Percentiles rank a stretch among this genome's conserved stretches.
These are phyloP conservation scores for Caenorhabditis sp. DNA, from an alignment of 2,888 invertebrate species.

Conservation along the genomic window DNA sequence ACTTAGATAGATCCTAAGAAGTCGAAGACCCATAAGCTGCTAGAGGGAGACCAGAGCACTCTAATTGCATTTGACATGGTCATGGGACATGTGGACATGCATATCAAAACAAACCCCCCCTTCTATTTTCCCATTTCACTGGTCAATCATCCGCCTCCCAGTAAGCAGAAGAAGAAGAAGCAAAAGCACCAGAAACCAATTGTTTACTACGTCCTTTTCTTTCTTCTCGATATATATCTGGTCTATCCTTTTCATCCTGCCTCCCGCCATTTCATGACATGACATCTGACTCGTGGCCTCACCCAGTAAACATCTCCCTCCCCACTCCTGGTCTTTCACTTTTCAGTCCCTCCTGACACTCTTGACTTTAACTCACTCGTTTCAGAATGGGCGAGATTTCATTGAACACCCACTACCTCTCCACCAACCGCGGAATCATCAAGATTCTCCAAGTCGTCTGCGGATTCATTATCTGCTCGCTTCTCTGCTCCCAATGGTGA, in stretches of 20 bases:
- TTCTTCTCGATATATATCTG: slow-evolving; percentile 31
- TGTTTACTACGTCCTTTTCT: slow-evolving; percentile 40
- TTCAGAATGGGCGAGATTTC: slow-evolving; percentile 67
- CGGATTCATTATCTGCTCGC: slow-evolving; percentile 76
- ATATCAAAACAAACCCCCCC: slow-evolving; percentile 31
- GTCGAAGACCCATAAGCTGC: too few species aligned
- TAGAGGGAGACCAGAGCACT: too few species aligned
- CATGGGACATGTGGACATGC: too few species aligned
- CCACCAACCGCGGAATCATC: slow-evolving; percentile 71
- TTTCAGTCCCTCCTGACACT: neutral
- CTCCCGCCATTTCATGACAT: slow-evolving; percentile 2
- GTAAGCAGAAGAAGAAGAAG: neutral
- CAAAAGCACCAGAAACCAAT: slow-evolving; percentile 39
- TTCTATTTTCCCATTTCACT: too few species aligned
- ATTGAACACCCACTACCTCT: slow-evolving; percentile 70
- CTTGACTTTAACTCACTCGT: neutral
- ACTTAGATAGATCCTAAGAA: too few species aligned
- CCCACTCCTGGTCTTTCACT: neutral
- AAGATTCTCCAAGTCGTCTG: slow-evolving; percentile 72
- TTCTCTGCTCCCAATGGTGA: slow-evolving; percentile 71
- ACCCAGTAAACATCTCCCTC: slow-evolving; percentile 3
- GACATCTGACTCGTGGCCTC: slow-evolving; percentile 18
- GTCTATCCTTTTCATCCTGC: neutral
- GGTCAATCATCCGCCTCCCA: slow-evolving; percentile 42
- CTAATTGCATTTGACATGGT: too few species aligned